Percentiles rank a stretch among this genome's conserved stretches.
Conservation (phyloP, 2,113 vertebrate species). For the Melanocharis versteri region DNA sequence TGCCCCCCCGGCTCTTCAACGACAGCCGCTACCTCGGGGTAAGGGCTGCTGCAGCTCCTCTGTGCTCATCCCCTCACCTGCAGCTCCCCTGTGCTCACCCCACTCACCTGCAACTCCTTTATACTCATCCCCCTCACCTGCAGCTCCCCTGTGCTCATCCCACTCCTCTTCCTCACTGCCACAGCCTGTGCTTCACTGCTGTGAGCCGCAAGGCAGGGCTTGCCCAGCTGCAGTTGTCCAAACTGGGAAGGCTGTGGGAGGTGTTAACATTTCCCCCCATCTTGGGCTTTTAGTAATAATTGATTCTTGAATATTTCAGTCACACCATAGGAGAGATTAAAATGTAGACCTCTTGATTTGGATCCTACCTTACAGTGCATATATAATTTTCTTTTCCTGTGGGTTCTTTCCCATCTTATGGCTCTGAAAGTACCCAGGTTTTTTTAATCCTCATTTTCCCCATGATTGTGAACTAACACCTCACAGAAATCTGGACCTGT, state of each 20-base stretch:
- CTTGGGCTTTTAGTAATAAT: background rate
- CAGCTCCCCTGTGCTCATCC: background rate
- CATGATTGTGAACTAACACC: background rate
- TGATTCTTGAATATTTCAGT: background rate
- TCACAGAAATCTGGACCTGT: background rate
- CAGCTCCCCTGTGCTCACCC: background rate
- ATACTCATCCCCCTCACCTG: background rate
- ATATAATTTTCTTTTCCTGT: background rate
- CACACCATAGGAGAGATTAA: background rate
- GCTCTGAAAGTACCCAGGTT: background rate
- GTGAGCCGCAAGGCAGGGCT: background rate
- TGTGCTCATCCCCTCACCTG: background rate
- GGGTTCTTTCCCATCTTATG: fast-evolving
- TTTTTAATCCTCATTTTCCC: background rate
- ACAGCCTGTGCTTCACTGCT: fast-evolving
- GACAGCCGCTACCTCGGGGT: conserved; percentile 92
- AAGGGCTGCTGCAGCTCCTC: conserved; percentile 1
- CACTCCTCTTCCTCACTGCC: background rate
- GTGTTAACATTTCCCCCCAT: background rate
- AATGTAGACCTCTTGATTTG: background rate
- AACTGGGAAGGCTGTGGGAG: background rate
- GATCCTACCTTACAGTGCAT: background rate
- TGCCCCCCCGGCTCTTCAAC: conserved; percentile 96
- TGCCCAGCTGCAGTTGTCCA: background rate
- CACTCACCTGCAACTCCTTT: background rate